Evolutionary conservation across 2,113 vertebrate genomes (phyloP).

Genomic region (Phaethon lepturus): DNA sequence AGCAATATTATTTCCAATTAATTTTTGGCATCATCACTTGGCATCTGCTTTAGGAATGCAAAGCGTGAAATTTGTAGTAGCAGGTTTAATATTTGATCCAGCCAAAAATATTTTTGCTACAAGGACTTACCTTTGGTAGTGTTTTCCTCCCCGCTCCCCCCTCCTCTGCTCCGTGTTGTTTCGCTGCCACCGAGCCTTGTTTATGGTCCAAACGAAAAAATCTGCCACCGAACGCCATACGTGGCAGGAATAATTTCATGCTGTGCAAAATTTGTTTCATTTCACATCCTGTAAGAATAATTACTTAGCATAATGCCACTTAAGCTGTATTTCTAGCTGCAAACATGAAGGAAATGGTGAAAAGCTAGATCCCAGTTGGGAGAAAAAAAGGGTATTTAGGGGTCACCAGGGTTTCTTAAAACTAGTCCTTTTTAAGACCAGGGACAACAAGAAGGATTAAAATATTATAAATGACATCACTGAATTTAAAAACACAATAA

Average conservation of each 20-base stretch:
- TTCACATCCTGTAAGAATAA: conserved; percentile 82
- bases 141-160: conserved; percentile 30
- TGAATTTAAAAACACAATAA: neutral
- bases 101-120: conserved; percentile 78
- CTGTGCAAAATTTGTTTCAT: conserved; percentile 81
- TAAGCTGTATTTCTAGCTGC: conserved; percentile 79
- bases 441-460: neutral
- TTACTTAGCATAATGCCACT: conserved; percentile 84
- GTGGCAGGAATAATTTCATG: conserved; percentile 82
- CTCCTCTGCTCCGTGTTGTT: neutral
- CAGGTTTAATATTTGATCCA: conserved; percentile 84
- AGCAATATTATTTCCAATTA: conserved; percentile 70
- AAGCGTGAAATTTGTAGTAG: conserved; percentile 85
- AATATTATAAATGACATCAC: neutral
- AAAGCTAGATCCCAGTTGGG: conserved; percentile 57
- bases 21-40: conserved; percentile 78
- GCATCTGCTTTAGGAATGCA: conserved; percentile 78
- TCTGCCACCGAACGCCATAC: conserved; percentile 72
- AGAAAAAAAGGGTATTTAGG: conserved; percentile 47
- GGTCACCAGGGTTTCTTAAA: neutral
- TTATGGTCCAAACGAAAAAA: conserved; percentile 73
- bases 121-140: conserved; percentile 81
- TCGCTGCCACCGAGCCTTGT: conserved; percentile 59
- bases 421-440: neutral
- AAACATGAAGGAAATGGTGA: conserved; percentile 72